These are phyloP conservation scores for Formica selysi DNA, from an alignment of 1,140 invertebrate genomes.

Conservation along the genomic window DNA sequence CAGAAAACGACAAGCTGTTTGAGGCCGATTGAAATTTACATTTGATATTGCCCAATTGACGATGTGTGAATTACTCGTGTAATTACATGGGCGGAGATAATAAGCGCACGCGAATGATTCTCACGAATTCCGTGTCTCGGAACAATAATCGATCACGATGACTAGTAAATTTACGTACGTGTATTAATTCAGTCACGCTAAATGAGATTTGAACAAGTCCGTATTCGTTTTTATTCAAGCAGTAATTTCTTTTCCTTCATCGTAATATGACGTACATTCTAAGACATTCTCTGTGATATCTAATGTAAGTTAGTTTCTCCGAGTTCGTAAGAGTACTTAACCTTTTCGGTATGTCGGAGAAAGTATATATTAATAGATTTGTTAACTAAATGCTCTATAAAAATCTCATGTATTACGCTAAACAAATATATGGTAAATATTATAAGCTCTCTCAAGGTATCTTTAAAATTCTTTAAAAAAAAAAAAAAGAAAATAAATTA, in stretches of 20 bases:
- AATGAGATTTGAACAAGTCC: constrained; percentile 18
- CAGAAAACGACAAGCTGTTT: constrained; percentile 54
- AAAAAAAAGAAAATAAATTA: background rate
- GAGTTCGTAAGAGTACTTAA: constrained; percentile 51
- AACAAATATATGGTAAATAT: constrained; percentile 8
- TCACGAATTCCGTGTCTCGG: background rate
- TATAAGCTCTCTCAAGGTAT: background rate
- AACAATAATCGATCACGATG: constrained; percentile 28
- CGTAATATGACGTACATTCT: background rate
- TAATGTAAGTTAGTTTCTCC: constrained; percentile 49
- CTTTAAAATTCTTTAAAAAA: background rate
- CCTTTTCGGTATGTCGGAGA: constrained; percentile 51
- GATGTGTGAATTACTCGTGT: background rate
- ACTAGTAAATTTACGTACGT: background rate
- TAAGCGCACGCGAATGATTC: background rate
- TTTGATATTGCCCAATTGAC: constrained; percentile 21
- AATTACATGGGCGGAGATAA: constrained; percentile 29
- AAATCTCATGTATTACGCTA: constrained; percentile 32
- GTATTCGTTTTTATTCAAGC: background rate
- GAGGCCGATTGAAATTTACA: constrained; percentile 46
- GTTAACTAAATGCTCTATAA: constrained; percentile 15
- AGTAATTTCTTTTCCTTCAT: constrained; percentile 15
- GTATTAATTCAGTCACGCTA: constrained; percentile 32
- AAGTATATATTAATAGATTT: constrained; percentile 48
- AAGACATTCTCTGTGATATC: constrained; percentile 38